Base-by-base conservation (phyloP, 2,797 vertebrate species). In the Garrulus glandarius region DNA sequence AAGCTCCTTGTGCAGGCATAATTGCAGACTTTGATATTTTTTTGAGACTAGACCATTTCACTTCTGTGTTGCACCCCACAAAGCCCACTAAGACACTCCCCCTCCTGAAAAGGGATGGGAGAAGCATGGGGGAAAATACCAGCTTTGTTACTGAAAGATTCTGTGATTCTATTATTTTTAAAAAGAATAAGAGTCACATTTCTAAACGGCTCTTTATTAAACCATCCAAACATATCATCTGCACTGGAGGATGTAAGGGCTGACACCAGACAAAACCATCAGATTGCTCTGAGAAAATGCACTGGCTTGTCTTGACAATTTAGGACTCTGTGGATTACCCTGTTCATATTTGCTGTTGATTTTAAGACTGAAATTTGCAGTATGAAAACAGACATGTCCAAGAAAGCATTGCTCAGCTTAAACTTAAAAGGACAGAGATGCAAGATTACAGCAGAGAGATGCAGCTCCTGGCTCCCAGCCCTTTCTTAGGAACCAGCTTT, bases 351-450 rank as follows among this genome's bases (percentile, higher is more conserved):
- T 92, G 94, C 79, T 89, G 89, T 93, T 94, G 96, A 93, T 95
- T 94, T 93, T 76, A 82, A 95, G 92, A 87, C 63, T 82, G 94
- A 96, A 96, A 96, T 93, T 87, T 79, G 87, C 79, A 63, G 94
- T 86, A 94, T 91, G 87, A 94, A 96, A 97, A 94, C 92, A 79
- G 85, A 95, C 92, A 78, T 87, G 93, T 89, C 94, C 85, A 90
- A 90, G 91, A 95, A 96, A 97, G 89, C 94, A 89, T 96, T 83
- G 89, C 87, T 85, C 85, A 37, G 32, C 83, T 84, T 63, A 67
- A 93, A 93, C 84, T 95, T 95, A 78, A 97, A 96, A 97, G 95
- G 97, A 97, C 97, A 95, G 74, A 93, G 96, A 97, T 76, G 95
- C 96, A 90, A 97, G 96, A 97, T 97, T 84, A n/a, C 80, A 96